Percentiles rank a stretch among this genome's conserved stretches.
Conservation (phyloP, 30 jellyfish, hydroid and myxozoan genomes). For the Cassiopea xamachana region DNA sequence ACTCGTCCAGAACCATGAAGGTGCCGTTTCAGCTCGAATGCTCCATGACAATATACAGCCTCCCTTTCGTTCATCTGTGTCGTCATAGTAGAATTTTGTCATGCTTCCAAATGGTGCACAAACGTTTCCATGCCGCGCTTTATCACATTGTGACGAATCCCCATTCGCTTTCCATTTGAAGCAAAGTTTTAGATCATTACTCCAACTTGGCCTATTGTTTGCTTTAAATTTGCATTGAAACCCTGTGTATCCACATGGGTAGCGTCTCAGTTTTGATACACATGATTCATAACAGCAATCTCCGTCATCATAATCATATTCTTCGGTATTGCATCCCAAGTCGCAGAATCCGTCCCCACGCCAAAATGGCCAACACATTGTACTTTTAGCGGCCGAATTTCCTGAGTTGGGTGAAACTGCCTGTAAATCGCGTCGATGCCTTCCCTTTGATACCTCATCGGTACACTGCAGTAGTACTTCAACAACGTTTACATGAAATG, state of each 20-base stretch:
- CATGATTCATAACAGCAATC: slow-evolving; percentile 78
- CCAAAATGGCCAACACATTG: slow-evolving; percentile 63
- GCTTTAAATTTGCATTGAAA: slow-evolving; percentile 42
- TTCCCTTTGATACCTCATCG: background rate
- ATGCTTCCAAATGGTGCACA: slow-evolving; percentile 84
- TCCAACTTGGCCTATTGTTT: slow-evolving; percentile 51
- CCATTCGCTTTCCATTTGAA: slow-evolving; percentile 66
- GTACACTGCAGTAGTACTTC: slow-evolving; percentile 4
- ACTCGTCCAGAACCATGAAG: slow-evolving; percentile 64
- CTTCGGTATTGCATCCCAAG: slow-evolving; percentile 69
- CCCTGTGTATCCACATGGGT: slow-evolving; percentile 82
- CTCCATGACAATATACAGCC: slow-evolving; percentile 80
- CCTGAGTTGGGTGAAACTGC: background rate
- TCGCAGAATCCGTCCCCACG: slow-evolving; percentile 77
- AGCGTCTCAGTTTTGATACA: slow-evolving; percentile 23
- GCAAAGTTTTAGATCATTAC: slow-evolving; percentile 50
- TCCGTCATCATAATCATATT: slow-evolving; percentile 63
- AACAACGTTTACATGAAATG: background rate
- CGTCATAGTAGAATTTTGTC: slow-evolving; percentile 70
- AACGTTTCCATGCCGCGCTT: slow-evolving; percentile 29
- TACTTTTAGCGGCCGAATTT: background rate
- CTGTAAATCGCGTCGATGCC: background rate
- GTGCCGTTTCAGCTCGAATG: slow-evolving; percentile 49
- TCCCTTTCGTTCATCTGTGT: slow-evolving; percentile 68
- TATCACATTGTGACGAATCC: slow-evolving; percentile 58